These are phyloP conservation scores for Leptodactylus fuscus DNA, from an alignment of 2,113 vertebrate genomes.

Conservation along the genomic window DNA sequence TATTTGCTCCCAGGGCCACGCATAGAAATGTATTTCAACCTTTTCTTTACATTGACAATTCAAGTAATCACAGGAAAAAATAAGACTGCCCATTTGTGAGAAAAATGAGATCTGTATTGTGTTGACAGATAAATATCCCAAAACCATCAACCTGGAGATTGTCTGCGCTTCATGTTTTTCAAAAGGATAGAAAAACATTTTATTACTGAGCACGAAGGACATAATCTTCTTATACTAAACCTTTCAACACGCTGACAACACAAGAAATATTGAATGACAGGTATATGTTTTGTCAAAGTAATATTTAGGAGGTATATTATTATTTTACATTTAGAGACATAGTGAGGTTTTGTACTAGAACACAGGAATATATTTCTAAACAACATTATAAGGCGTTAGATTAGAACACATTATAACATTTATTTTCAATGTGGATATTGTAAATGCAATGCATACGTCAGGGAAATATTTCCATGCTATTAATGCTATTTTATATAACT, in stretches of 20 bases:
- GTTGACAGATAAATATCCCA: constrained; percentile 1
- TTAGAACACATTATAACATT: not conserved
- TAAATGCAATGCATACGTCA: not conserved
- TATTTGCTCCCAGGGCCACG: not conserved
- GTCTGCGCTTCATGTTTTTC: constrained; percentile 3
- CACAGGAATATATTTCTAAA: not conserved
- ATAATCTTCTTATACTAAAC: constrained; percentile 12
- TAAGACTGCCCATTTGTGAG: not conserved
- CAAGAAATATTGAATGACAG: not conserved
- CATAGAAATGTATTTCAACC: not conserved
- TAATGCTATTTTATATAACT: too few relatives aligned
- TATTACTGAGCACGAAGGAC: not conserved
- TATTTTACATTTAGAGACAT: not conserved
- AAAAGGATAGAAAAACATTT: not conserved
- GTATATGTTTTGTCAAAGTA: constrained; percentile 9
- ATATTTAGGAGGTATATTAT: not conserved
- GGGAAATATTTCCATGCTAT: too few relatives aligned
- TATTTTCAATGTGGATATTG: not conserved
- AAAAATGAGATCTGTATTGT: constrained; percentile 15
- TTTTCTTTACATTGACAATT: not conserved
- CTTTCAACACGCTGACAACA: constrained; percentile 16
- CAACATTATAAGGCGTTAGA: not conserved
- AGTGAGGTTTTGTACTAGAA: not conserved
- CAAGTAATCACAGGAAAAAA: not conserved
- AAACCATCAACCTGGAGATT: not conserved